Conservation (phyloP, 1,140 invertebrate genomes). For the Dysdera silvatica region DNA sequence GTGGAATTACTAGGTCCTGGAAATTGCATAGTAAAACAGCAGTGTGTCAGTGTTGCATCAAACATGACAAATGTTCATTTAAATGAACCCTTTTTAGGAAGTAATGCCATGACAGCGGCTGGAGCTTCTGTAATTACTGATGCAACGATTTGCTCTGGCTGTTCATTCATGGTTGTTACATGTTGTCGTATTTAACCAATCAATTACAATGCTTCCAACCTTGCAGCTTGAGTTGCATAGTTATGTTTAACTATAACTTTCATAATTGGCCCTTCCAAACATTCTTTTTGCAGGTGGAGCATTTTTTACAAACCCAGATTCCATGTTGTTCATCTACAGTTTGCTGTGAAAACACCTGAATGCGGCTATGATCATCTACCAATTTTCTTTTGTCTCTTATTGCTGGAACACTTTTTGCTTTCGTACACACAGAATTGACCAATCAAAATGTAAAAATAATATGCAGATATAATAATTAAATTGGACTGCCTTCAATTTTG, state of each 20-base stretch:
- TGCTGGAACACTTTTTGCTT: neutral
- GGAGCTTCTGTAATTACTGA: neutral
- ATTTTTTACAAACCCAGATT: neutral
- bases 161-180: neutral
- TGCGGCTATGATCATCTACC: neutral
- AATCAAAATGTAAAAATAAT: no score
- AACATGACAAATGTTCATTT: neutral
- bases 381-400: neutral
- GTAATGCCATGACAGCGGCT: neutral
- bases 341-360: neutral
- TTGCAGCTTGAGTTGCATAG: neutral
- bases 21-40: neutral
- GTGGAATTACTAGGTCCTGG: neutral
- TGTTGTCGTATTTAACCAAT: neutral
- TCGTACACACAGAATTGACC: neutral
- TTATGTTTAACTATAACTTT: neutral
- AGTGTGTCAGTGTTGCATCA: neutral
- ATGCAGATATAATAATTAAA: no score
- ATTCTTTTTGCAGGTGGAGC: neutral
- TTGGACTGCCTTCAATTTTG: no score
- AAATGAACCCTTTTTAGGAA: neutral
- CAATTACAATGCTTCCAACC: neutral
- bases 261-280: neutral
- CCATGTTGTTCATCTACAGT: neutral
- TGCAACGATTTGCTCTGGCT: neutral